Conservation (phyloP, 2,888 invertebrate species). For the Stenichneumon culpator region DNA sequence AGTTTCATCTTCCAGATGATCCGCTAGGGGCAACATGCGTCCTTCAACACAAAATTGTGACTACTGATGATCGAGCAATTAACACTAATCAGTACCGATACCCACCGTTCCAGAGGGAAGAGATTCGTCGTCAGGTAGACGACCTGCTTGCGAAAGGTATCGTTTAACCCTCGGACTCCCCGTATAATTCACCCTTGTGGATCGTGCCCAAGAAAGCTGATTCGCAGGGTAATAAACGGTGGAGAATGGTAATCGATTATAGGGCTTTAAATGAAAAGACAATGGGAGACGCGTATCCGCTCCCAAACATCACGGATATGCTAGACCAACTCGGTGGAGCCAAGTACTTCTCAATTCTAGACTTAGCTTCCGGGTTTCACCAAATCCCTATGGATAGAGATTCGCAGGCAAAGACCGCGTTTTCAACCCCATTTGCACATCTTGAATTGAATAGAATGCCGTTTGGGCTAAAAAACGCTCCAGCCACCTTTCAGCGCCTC, state of each 20-base stretch:
- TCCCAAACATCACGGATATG: neutral
- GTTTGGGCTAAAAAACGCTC: neutral
- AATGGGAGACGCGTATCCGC: too few relatives aligned
- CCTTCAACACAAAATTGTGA: neutral
- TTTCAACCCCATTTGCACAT: neutral
- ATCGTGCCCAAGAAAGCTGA: too few relatives aligned
- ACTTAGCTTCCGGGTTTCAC: neutral
- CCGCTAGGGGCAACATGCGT: neutral
- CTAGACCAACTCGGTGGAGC: slow-evolving; percentile 5
- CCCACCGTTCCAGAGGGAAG: slow-evolving; percentile 9
- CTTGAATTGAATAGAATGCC: neutral
- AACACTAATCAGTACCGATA: slow-evolving; percentile 18
- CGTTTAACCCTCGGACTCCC: too few relatives aligned
- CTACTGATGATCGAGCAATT: neutral
- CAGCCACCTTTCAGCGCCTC: too few relatives aligned
- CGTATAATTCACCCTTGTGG: too few relatives aligned
- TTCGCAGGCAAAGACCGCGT: neutral
- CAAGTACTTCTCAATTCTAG: neutral
- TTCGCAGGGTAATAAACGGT: too few relatives aligned
- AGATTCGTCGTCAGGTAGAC: slow-evolving; percentile 15
- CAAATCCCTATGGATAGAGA: too few relatives aligned
- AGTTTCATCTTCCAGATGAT: neutral
- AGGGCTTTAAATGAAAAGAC: too few relatives aligned
- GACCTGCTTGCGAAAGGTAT: neutral
- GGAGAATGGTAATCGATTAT: too few relatives aligned